Evolutionary conservation across 2,113 vertebrate genomes (phyloP).

Genomic region (Marmota monax): DNA sequence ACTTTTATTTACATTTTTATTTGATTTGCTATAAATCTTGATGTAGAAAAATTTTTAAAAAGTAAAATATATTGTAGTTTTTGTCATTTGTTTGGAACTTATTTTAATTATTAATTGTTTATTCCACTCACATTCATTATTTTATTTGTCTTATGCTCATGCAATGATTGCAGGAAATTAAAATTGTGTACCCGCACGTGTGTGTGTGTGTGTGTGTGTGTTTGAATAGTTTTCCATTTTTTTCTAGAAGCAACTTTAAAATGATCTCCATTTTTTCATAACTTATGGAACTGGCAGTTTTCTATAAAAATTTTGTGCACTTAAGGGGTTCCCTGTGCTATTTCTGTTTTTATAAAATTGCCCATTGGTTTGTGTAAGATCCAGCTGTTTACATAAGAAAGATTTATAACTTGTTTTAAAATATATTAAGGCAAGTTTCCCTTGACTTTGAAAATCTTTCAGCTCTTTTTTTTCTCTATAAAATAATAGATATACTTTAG

Average conservation of each 20-base stretch:
- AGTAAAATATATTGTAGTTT: neutral
- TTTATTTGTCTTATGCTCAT: neutral
- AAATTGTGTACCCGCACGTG: neutral
- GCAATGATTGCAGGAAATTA: fast-evolving
- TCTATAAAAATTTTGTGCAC: neutral
- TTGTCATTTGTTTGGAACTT: neutral
- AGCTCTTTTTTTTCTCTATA: neutral
- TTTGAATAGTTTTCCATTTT: neutral
- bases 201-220: too few relatives aligned
- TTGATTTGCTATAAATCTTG: neutral
- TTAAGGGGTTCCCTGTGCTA: neutral
- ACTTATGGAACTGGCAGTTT: neutral
- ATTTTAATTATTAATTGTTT: neutral
- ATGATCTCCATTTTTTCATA: neutral
- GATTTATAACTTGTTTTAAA: neutral
- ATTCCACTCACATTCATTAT: neutral
- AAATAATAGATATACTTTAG: neutral
- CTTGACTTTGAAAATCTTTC: neutral
- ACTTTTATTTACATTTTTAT: neutral
- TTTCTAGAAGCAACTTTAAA: neutral
- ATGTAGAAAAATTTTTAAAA: neutral
- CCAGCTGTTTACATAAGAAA: neutral
- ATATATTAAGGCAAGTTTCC: neutral
- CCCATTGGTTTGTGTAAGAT: neutral
- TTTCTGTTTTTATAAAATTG: neutral